These are phyloP conservation scores for Galerucella nymphaeae DNA, from an alignment of 2,888 invertebrate genomes.

Conservation along the genomic window DNA sequence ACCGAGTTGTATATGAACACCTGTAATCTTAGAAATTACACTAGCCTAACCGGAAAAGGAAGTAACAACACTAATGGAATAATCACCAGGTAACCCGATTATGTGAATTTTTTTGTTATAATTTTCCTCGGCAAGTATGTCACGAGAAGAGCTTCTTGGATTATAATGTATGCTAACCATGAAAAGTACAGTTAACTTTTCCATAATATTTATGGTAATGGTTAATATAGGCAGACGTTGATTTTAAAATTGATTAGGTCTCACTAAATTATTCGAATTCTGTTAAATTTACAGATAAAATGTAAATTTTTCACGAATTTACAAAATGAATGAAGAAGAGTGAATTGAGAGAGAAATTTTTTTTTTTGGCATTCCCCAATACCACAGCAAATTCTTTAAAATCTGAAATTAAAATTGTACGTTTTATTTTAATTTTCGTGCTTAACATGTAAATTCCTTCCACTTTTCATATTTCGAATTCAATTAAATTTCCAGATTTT, in stretches of 20 bases:
- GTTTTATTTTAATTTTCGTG: too few species aligned
- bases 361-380: too few species aligned
- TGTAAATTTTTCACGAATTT: too few species aligned
- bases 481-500: too few species aligned
- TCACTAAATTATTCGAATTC: background rate
- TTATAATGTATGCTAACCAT: conserved; percentile 15
- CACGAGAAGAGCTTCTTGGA: conserved; percentile 12
- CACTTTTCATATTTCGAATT: too few species aligned
- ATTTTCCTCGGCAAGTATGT: conserved; percentile 31
- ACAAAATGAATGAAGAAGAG: too few species aligned
- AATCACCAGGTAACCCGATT: conserved; percentile 29
- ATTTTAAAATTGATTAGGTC: conserved; percentile 5
- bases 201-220: conserved; percentile 25
- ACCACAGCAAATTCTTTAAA: too few species aligned
- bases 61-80: conserved; percentile 37
- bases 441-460: too few species aligned
- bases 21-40: conserved; percentile 31
- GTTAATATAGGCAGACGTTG: background rate
- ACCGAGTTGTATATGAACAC: conserved; percentile 22
- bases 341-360: too few species aligned
- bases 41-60: conserved; percentile 34
- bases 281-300: too few species aligned
- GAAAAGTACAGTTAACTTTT: conserved; percentile 24
- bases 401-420: too few species aligned
- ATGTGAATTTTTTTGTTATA: conserved; percentile 25